A percentile compares a stretch with the other conserved stretches of the same genome.
phyloP scores from a whole-genome alignment of 2,113 vertebrate species.

The Syngnathoides biaculeatus region DNA sequence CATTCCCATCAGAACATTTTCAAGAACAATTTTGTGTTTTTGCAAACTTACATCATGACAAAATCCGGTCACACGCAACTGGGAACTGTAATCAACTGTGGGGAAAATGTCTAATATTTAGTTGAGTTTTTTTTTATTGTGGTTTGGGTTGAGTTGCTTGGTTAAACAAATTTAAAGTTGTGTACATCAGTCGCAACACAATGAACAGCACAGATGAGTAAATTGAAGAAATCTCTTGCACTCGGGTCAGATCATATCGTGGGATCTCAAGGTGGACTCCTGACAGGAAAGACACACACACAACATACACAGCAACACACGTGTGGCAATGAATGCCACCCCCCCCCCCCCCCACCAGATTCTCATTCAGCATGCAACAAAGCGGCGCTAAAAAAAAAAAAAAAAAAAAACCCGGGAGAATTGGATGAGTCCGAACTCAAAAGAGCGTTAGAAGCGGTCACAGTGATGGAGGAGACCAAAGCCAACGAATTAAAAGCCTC shows the following conservation, averaged over 20 bases:
- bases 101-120: neutral
- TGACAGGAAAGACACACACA: conserved; percentile 37
- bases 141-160: neutral
- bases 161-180: neutral
- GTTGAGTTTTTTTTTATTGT: too few species aligned
- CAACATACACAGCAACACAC: conserved; percentile 37
- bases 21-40: too few species aligned
- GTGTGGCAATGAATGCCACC: conserved; percentile 49
- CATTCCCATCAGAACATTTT: too few species aligned
- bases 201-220: conserved; percentile 43
- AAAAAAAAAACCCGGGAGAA: too few species aligned
- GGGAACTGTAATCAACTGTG: neutral
- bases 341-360: conserved; percentile 36
- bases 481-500: conserved; percentile 46
- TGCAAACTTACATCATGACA: neutral
- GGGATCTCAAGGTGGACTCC: conserved; percentile 29
- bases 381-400: conserved; percentile 51
- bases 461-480: conserved; percentile 25
- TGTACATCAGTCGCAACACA: conserved; percentile 21
- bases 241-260: conserved; percentile 66
- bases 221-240: conserved; percentile 61
- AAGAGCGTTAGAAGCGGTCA: conserved; percentile 11
- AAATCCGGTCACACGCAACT: neutral
- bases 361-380: conserved; percentile 61
- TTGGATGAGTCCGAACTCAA: conserved; percentile 12